Evolutionary conservation across 2,888 invertebrate species (phyloP), one percentile per base, ranked within the genome.

Genomic region (Aspidiotus destructor): DNA sequence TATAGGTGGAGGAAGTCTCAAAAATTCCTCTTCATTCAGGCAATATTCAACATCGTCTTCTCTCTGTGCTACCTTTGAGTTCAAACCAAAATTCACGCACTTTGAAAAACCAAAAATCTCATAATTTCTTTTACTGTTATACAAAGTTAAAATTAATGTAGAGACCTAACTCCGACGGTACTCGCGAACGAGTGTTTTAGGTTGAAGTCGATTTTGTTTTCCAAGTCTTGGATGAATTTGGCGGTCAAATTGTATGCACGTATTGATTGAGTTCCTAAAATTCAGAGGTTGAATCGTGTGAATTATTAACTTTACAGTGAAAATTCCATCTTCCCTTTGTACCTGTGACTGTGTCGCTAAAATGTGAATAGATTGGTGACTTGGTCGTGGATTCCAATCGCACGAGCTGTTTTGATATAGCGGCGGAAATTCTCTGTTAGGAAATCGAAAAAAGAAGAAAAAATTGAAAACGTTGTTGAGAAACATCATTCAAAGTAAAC

Each of bases 361-460:
- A 96, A 79, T 96, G 96, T 10, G 95, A 94, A 80, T 94, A 98
- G 75, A 98, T 93, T 0, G 97, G 98, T 44, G 97, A 97, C 69
- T 95, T 83, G 1, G 93, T 92, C 0, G 95, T 87, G 0, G 95
- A 95, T 77, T 96, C 93, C 69, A 98, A 80, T 62, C 98, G 84
- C 80, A 96, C 96, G 73, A 98, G 79, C 77, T 98, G 97, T 28
- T 96, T 81, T 6, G 96, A 96, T 0, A 94, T 88, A 3, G 92
- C 87, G 72, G 97, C 92, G 80, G 95, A 98, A 80, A 95, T 93
- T 73, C 92, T 84, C 84, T 98, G 90, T 9, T 72, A 70, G 28
- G 5, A 28, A 28, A 28, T 28, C 5, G 28, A 28, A 28, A 28
- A 28, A 28, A 28, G 5, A 28, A 28, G 28, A 5, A 28, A 28